These are phyloP conservation scores for Apotomis betuletana DNA, from an alignment of 2,888 invertebrate genomes.

Conservation along the genomic window DNA sequence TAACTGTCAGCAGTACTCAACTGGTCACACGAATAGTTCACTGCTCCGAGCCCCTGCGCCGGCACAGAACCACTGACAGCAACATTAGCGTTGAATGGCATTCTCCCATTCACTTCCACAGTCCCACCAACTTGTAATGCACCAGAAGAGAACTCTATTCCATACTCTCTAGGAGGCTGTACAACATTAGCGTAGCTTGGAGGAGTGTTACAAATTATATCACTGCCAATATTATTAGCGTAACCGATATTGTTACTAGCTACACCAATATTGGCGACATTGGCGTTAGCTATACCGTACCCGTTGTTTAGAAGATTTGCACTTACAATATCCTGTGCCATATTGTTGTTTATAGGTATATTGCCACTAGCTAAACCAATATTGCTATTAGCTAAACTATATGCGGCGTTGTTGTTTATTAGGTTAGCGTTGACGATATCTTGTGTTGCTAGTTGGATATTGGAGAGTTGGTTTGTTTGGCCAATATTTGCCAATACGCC, in stretches of 20 bases:
- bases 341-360: conserved; percentile 24
- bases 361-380: background rate
- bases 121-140: conserved; percentile 63
- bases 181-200: conserved; percentile 28
- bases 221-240: conserved; percentile 12
- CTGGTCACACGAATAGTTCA: conserved; percentile 51
- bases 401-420: conserved; percentile 2
- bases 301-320: conserved; percentile 43
- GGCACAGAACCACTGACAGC: conserved; percentile 62
- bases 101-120: conserved; percentile 60
- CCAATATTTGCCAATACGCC: conserved; percentile 24
- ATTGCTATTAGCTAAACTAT: conserved; percentile 23
- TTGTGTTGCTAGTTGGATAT: conserved; percentile 8
- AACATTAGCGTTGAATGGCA: conserved; percentile 65
- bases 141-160: conserved; percentile 60
- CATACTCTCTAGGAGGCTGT: conserved; percentile 50
- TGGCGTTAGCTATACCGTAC: conserved; percentile 50
- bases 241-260: conserved; percentile 11
- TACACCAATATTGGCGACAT: conserved; percentile 27
- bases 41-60: conserved; percentile 58
- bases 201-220: background rate
- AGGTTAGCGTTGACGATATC: background rate
- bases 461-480: conserved; percentile 8
- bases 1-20: conserved; percentile 1
- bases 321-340: conserved; percentile 32